Percentiles rank a stretch among this genome's conserved stretches.
These are phyloP conservation scores for Rhingia rostrata DNA, from an alignment of 2,888 invertebrate species.

Conservation along the genomic window DNA sequence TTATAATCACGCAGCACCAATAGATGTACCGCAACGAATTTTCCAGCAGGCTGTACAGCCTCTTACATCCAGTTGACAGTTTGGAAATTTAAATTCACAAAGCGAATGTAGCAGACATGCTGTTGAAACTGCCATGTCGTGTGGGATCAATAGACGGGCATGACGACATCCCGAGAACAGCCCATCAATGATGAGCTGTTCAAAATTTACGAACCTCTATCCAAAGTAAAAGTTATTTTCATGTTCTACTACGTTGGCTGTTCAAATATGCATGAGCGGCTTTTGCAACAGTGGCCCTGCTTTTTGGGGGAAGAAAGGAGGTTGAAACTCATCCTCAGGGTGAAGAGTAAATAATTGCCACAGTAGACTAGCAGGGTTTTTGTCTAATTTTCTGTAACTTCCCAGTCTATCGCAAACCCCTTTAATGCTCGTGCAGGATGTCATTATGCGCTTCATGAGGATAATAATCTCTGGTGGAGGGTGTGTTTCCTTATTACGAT, in stretches of 20 bases:
- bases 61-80: background rate
- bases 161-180: background rate
- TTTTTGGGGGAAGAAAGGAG: background rate
- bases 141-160: background rate
- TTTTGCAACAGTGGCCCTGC: background rate
- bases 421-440: background rate
- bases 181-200: slow-evolving; percentile 1
- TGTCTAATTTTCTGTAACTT: slow-evolving; percentile 24
- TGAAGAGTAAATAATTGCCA: slow-evolving; percentile 29
- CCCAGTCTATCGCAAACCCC: background rate
- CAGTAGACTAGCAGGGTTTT: slow-evolving; percentile 3
- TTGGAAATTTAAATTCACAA: slow-evolving; percentile 28
- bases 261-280: slow-evolving; percentile 34
- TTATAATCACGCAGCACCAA: slow-evolving; percentile 2
- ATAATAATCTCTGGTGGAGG: slow-evolving; percentile 15
- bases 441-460: slow-evolving; percentile 9
- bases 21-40: background rate
- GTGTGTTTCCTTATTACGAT: slow-evolving; percentile 31
- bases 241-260: slow-evolving; percentile 5
- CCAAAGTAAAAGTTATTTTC: slow-evolving; percentile 21
- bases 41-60: background rate
- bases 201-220: slow-evolving; percentile 31
- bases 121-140: background rate
- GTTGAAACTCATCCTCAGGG: background rate
- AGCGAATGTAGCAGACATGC: slow-evolving; percentile 1